Conservation (phyloP, 1,140 invertebrate genomes). For the Drosophila pectinifera region DNA sequence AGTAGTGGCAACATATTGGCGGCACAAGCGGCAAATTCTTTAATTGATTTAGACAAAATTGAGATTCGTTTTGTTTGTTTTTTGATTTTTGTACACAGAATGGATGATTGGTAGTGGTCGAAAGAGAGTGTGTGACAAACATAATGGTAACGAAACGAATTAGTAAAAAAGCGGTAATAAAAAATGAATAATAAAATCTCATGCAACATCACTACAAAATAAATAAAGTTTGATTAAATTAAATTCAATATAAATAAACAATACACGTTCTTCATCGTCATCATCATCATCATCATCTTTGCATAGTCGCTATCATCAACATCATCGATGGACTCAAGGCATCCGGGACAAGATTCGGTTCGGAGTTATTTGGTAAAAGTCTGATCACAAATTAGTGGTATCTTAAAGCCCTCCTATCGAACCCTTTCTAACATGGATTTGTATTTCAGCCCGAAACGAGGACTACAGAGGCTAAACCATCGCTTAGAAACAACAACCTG, state of each 20-base stretch:
- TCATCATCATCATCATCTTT: conserved; percentile 25
- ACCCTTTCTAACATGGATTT: conserved; percentile 56
- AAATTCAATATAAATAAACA: conserved; percentile 73
- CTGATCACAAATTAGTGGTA: conserved; percentile 18
- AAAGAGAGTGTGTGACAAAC: conserved; percentile 46
- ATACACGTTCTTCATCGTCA: conserved; percentile 61
- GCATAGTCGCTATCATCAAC: conserved; percentile 14
- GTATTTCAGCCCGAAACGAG: conserved; percentile 22
- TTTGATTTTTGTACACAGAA: conserved; percentile 45
- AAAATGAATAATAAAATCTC: conserved; percentile 85
- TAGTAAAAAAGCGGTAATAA: conserved; percentile 82
- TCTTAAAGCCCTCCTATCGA: conserved; percentile 20
- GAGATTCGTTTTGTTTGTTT: conserved; percentile 38
- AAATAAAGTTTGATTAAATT: conserved; percentile 67
- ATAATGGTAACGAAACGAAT: conserved; percentile 69
- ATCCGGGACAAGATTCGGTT: conserved; percentile 22
- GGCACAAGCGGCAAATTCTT: conserved; percentile 60
- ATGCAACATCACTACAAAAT: conserved; percentile 84
- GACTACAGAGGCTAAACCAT: conserved; percentile 13
- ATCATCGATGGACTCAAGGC: conserved; percentile 24
- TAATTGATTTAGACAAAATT: conserved; percentile 33
- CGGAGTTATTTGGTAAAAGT: conserved; percentile 56
- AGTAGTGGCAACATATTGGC: conserved; percentile 25
- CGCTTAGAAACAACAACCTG: conserved; percentile 40
- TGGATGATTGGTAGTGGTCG: conserved; percentile 47